Base-by-base conservation (phyloP, 2,888 invertebrate genomes). In the Silvanus unidentatus region DNA sequence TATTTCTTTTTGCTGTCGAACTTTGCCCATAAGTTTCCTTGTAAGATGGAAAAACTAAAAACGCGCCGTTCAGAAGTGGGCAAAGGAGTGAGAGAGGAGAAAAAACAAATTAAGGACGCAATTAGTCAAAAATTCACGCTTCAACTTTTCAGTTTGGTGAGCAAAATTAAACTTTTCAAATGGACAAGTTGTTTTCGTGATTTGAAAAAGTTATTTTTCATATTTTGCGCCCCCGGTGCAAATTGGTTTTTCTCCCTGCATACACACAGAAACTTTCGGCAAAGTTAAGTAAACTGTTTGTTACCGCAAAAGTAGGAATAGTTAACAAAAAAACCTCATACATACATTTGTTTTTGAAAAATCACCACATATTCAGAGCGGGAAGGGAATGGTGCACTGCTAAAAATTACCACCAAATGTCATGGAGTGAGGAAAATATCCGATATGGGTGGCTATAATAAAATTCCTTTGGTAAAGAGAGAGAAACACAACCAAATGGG, bases 21-120 rank as follows among this genome's bases (percentile, higher is more conserved):
- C 43, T 49, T 52, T 43, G 38, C 40, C 44, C 35, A n/a, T 32
- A 32, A 32, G 10, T 32, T 32, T 22, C 22, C 41, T 39, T 42
- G 44, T 34, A 40, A 39, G 28, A 12, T 27, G n/a, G 15, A 29
- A 34, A 16, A 30, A 32, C 4, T 28, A 28, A 39, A 40, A 15
- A 32, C 16, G 16, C 30, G 28, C 36, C 34, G 43, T 48, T 46
- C 39, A 45, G 32, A 32, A 32, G 12, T 12, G n/a, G n/a, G n/a
- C 3, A 22, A 22, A 22, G 8, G 8, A 8, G 22, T 22, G 3
- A 8, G 22, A 3, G 39, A 45, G 43, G n/a, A n/a, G n/a, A n/a
- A 50, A 48, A 51, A 59, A 58, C 59, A 60, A 62, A 62, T 62
- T 60, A 59, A 55, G 53, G 48, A 43, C 15, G 49, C 57, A 58